phyloP scores from a whole-genome alignment of 2,113 vertebrate species.

The Zosterops pallidus region DNA sequence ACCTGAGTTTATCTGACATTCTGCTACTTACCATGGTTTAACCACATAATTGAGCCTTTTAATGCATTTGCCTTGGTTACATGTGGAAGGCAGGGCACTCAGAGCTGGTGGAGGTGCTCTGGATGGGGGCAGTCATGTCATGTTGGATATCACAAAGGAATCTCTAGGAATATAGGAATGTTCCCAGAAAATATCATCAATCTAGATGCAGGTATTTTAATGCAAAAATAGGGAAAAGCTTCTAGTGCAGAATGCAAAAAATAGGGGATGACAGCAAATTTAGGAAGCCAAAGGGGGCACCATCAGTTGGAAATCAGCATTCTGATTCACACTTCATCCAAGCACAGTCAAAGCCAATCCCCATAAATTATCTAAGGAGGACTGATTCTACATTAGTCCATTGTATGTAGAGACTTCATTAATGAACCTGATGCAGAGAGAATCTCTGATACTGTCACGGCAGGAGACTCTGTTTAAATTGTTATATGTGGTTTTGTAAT shows the following conservation, averaged over 20 bases:
- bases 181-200: neutral
- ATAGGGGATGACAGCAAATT: neutral
- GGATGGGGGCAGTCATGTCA: neutral
- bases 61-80: neutral
- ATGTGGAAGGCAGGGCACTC: neutral
- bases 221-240: neutral
- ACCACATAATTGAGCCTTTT: neutral
- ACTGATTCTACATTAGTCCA: neutral
- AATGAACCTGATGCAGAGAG: neutral
- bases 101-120: neutral
- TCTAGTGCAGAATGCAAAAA: neutral
- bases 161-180: neutral
- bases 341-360: neutral
- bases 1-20: neutral
- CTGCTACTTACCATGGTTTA: neutral
- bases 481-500: conserved; percentile 40
- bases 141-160: neutral
- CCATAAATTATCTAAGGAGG: neutral
- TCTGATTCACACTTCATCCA: neutral
- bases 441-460: neutral
- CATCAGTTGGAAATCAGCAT: neutral
- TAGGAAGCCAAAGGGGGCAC: neutral
- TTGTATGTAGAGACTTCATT: neutral
- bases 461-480: conserved; percentile 42
- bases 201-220: neutral